phyloP scores from a whole-genome alignment of 2,797 vertebrate genomes.

The Limosa lapponica region DNA sequence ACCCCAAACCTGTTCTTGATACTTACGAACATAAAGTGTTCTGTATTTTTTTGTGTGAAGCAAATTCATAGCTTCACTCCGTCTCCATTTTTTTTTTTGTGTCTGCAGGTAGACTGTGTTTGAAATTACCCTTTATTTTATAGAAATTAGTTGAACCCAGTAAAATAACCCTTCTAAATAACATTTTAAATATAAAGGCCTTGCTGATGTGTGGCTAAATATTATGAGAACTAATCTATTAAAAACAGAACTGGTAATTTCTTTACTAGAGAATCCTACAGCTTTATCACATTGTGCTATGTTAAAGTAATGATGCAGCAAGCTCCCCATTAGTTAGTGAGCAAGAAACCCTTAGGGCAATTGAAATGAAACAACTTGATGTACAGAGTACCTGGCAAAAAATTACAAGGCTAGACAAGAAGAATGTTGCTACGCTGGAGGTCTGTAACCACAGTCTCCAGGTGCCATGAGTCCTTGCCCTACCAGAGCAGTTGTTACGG shows the following conservation, averaged over 20 bases:
- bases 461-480: background rate
- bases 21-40: background rate
- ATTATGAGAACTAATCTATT: conserved; percentile 56
- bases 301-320: conserved; percentile 54
- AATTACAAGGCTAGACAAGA: conserved; percentile 40
- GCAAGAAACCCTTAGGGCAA: conserved; percentile 44
- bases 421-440: conserved; percentile 21
- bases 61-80: background rate
- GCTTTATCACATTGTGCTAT: conserved; percentile 40
- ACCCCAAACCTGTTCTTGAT: background rate
- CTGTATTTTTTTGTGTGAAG: background rate
- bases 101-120: background rate
- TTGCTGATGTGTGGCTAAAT: background rate
- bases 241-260: conserved; percentile 36
- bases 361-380: conserved; percentile 51
- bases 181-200: background rate
- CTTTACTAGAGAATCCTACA: conserved; percentile 30
- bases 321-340: conserved; percentile 54
- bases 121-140: conserved; percentile 23
- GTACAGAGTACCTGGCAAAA: conserved; percentile 52
- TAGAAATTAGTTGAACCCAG: background rate
- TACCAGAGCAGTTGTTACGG: background rate
- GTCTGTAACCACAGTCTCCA: conserved; percentile 22
- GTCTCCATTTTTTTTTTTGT: background rate
- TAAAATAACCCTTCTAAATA: conserved; percentile 7